Percentiles rank a stretch among this genome's conserved stretches.
These are phyloP conservation scores for Beris chalybata DNA, from an alignment of 2,888 invertebrate species.

Conservation along the genomic window DNA sequence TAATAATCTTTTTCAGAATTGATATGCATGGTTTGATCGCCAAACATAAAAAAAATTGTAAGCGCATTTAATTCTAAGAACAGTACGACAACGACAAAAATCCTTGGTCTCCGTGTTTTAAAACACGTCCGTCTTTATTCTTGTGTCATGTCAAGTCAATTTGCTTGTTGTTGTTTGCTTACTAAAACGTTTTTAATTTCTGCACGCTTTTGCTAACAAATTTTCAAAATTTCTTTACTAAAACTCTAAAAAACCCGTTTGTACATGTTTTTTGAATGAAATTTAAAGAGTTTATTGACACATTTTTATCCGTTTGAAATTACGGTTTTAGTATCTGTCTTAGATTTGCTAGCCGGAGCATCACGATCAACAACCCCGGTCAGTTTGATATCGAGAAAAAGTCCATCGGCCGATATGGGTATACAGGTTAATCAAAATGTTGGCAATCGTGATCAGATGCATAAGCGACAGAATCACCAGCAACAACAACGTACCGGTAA, in stretches of 20 bases:
- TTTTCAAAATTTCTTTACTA: neutral
- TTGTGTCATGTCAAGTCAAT: neutral
- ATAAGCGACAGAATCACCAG: conserved; percentile 51
- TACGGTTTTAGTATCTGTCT: conserved; percentile 45
- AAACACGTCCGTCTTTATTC: conserved; percentile 14
- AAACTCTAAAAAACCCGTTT: neutral
- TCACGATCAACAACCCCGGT: conserved; percentile 84
- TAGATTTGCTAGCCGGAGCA: conserved; percentile 59
- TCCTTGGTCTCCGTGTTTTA: conserved; percentile 36
- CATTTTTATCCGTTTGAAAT: neutral
- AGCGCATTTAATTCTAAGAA: no score
- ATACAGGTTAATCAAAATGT: conserved; percentile 64
- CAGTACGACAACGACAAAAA: neutral
- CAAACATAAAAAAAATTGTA: neutral
- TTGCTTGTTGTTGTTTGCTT: neutral
- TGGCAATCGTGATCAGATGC: conserved; percentile 45
- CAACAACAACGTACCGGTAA: conserved; percentile 44
- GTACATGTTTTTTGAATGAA: neutral
- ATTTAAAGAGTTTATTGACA: neutral
- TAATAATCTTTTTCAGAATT: neutral
- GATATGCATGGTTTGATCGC: conserved; percentile 6
- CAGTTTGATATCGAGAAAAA: conserved; percentile 73
- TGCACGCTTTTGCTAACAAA: neutral
- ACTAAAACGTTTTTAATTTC: no score
- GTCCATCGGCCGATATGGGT: conserved; percentile 83